Percentiles rank a stretch among this genome's conserved stretches.
Conservation (phyloP, 1,140 invertebrate genomes). For the Drosophila paulistorum region DNA sequence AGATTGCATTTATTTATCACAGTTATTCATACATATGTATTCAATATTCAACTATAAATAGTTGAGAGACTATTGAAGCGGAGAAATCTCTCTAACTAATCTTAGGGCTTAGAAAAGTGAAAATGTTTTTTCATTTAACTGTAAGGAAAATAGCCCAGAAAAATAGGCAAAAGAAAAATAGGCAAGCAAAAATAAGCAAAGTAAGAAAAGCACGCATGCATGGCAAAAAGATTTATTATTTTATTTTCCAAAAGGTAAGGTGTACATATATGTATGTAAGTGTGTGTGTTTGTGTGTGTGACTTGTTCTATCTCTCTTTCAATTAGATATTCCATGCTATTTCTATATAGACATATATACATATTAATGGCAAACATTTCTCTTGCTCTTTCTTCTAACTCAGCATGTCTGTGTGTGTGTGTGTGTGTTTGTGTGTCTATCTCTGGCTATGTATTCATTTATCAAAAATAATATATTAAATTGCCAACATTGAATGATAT, state of each 20-base stretch:
- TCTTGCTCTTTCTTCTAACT: constrained; percentile 3
- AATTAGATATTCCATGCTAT: constrained; percentile 44
- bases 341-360: constrained; percentile 25
- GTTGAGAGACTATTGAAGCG: constrained; percentile 2
- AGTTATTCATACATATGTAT: background rate
- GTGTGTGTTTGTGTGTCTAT: constrained; percentile 17
- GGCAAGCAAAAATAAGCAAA: constrained; percentile 17
- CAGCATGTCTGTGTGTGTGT: background rate
- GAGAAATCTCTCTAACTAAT: constrained; percentile 26
- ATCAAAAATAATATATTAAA: constrained; percentile 82
- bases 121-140: constrained; percentile 41
- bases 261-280: background rate
- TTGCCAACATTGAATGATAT: constrained; percentile 81
- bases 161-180: constrained; percentile 13
- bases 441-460: constrained; percentile 68
- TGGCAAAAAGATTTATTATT: constrained; percentile 49
- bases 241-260: constrained; percentile 6
- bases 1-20: no score
- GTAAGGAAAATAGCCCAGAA: constrained; percentile 28
- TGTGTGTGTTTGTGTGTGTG: constrained; percentile 11
- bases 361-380: constrained; percentile 54
- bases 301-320: constrained; percentile 33
- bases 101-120: constrained; percentile 36
- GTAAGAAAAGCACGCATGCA: constrained; percentile 29
- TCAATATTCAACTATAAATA: constrained; percentile 2